Base-by-base conservation (phyloP, 2,888 invertebrate genomes). In the Microchrysa polita region DNA sequence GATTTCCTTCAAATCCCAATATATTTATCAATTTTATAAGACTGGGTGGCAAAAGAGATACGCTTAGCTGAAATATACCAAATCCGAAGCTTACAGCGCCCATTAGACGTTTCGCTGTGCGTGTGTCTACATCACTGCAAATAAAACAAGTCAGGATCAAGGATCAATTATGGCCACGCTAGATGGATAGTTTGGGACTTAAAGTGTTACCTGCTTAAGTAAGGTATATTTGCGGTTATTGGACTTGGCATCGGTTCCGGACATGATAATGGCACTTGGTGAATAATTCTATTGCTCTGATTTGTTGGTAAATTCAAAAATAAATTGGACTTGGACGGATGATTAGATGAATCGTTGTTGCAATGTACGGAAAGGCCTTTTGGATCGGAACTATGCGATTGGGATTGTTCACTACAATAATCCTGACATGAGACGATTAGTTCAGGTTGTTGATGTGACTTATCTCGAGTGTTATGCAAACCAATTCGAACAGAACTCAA, bases 71-170 rank as follows among this genome's bases (percentile, higher is more conserved):
- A 79, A 92, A 90, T 48, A 90, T 83, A 14, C 92, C 92, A 78
- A 90, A 91, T 2, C 91, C 92, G 80, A 92, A 91, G 78, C 90
- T 89, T 5, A 91, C 89, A 0, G 90, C 89, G 5, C 89, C 87
- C 87, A 91, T 88, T 53, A 92, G 81, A n/a, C 90, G 84, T 22
- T 85, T 83, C 16, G 90, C 86, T 72, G 87, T 87, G 44, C 86
- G 85, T 27, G 86, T 86, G 65, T 87, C 87, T 55, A 88, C 82
- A 63, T 79, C 77, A 57, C 73, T 75, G 65, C 9, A 52, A 18
- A 5, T 12, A 14, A 42, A 5, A 18, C 5, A 55, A 52, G 23
- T n/a, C 4, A n/a, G n/a, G n/a, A n/a, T n/a, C n/a, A n/a, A n/a
- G n/a, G n/a, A n/a, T n/a, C n/a, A n/a, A n/a, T n/a, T n/a, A n/a